phyloP scores from a whole-genome alignment of 1,140 invertebrate genomes.

The Plectrocnemia conspersa region DNA sequence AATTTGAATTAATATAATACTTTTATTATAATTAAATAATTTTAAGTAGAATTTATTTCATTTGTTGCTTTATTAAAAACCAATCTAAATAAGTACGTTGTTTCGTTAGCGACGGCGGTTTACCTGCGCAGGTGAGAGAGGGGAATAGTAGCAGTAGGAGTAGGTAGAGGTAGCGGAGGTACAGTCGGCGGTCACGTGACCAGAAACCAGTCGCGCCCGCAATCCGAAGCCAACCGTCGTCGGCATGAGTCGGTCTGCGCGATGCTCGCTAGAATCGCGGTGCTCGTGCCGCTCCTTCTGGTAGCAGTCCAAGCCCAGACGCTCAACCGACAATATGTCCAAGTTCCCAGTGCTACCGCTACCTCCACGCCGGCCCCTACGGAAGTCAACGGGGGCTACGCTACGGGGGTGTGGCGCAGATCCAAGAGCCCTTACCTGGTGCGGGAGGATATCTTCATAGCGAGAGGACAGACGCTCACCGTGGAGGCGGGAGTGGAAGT shows the following conservation, averaged over 20 bases:
- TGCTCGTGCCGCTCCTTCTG: slow-evolving; percentile 28
- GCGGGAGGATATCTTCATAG: slow-evolving; percentile 74
- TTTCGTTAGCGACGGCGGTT: slow-evolving; percentile 2
- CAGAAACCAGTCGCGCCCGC: slow-evolving; percentile 15
- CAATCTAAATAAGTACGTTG: no score
- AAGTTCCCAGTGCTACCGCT: no score
- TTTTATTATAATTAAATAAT: no score
- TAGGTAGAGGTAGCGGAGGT: no score
- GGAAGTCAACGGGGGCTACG: slow-evolving; percentile 59
- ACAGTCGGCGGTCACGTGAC: slow-evolving; percentile 20
- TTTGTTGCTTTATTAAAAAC: no score
- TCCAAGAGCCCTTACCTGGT: slow-evolving; percentile 72
- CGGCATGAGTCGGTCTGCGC: neutral
- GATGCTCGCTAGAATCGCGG: neutral
- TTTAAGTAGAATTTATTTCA: no score
- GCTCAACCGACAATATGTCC: no score
- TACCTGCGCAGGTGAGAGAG: slow-evolving; percentile 10
- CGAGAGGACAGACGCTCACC: slow-evolving; percentile 65
- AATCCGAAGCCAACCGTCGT: neutral
- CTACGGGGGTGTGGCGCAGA: slow-evolving; percentile 53
- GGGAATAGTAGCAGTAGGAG: no score
- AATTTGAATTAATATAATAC: no score
- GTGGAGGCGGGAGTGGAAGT: slow-evolving; percentile 84
- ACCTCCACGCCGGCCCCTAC: slow-evolving; percentile 40
- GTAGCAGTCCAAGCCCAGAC: slow-evolving; percentile 17